These are phyloP conservation scores for Diacarnus erythraeanus DNA, from an alignment of 37 sponge, comb jelly and placozoan species.

Conservation along the genomic window DNA sequence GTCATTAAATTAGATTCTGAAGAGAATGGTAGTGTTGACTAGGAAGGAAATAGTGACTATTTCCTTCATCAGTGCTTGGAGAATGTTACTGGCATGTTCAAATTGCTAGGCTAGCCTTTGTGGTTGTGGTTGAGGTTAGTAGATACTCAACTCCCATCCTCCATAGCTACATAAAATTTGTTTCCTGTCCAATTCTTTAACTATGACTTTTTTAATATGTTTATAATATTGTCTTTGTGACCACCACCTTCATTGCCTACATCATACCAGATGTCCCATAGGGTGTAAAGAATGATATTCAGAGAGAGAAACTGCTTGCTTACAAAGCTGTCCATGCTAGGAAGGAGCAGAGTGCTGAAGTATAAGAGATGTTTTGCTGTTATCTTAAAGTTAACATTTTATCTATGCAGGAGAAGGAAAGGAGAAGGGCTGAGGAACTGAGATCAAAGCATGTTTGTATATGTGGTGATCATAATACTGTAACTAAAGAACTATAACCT, in stretches of 20 bases:
- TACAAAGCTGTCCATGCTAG: conserved; percentile 29
- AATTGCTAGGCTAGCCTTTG: conserved; percentile 71
- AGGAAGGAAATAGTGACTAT: background rate
- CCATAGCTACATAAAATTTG: background rate
- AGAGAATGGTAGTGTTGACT: background rate
- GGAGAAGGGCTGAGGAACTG: too few relatives aligned
- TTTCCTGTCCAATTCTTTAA: too few relatives aligned
- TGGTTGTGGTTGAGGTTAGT: conserved; percentile 90
- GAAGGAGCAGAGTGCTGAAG: background rate
- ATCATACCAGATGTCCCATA: conserved; percentile 91
- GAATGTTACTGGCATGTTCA: conserved; percentile 55
- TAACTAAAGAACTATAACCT: too few relatives aligned
- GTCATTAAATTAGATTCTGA: too few relatives aligned
- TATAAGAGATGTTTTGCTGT: too few relatives aligned
- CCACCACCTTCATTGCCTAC: conserved; percentile 73
- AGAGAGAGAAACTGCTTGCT: conserved; percentile 87
- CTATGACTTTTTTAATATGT: too few relatives aligned
- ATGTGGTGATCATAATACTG: background rate
- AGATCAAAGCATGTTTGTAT: background rate
- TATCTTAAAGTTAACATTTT: too few relatives aligned
- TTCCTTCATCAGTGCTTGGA: background rate
- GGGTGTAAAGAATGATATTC: conserved; percentile 85
- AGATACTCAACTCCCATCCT: background rate
- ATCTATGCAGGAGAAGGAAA: too few relatives aligned
- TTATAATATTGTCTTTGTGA: conserved; percentile 89